Evolutionary conservation across 1,140 invertebrate genomes (phyloP), one percentile per base, ranked within the genome.

Genomic region (Brachionus plicatilis): DNA sequence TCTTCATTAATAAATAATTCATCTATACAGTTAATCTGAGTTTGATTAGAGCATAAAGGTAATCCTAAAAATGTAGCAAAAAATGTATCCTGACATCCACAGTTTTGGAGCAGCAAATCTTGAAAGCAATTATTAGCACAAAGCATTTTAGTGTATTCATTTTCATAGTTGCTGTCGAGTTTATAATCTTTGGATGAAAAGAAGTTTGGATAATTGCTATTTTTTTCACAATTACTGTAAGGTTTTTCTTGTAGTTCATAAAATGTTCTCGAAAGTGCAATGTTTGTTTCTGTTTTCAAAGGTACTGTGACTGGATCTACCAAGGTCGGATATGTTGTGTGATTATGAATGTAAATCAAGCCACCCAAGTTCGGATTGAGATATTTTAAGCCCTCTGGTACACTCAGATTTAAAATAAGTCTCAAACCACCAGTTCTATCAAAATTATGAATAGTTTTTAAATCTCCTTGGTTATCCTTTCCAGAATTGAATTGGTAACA

Each of bases 401-500:
- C 37, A 7, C 27, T 37, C 27, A 53, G 14, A 65, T 50, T 50
- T n/a, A 80, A 37, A 53, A 24, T 8, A 11, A 80, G 20, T 17
- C 47, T 11, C 45, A 80, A 80, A 41, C 45, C 45, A 14, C 12
- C 29, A 41, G 17, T 14, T 43, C 68, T 11, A 1, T 43, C n/a
- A 12, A 17, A 1, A n/a, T 4, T 43, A 0, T 0, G 20, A 12
- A 17, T 7, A 3, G 9, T 12, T 41, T 8, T 41, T 9, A 72
- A n/a, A 41, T 37, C 29, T 72, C 0, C 7, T 72, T 14, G 3
- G 14, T 43, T 20, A 7, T 37, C 68, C 2, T 72, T n/a, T 17
- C 47, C 76, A 1, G 76, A 80, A 65, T 80, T 80, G 3, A 80
- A 80, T 80, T 56, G 76, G 8, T 37, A 80, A 29, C 76, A 80